phyloP scores from a whole-genome alignment of 1,140 invertebrate genomes.

The Psilanteris sp. region DNA sequence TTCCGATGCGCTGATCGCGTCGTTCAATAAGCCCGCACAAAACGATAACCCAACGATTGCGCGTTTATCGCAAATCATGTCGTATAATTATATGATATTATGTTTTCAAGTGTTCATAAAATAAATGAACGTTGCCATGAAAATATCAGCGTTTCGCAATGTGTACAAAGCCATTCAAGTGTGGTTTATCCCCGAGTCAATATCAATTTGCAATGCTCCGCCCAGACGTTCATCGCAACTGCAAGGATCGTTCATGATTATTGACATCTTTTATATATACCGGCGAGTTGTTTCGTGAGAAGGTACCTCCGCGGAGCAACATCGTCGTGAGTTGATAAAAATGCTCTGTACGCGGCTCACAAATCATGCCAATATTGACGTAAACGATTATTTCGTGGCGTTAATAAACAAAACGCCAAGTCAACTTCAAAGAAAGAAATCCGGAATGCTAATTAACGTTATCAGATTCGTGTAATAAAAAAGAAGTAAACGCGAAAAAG shows the following conservation, averaged over 20 bases:
- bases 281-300: conserved; percentile 21
- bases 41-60: conserved; percentile 34
- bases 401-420: conserved; percentile 30
- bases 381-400: conserved; percentile 2
- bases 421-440: too few relatives aligned
- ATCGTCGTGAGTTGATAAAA: conserved; percentile 1
- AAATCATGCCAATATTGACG: conserved; percentile 40
- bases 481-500: too few relatives aligned
- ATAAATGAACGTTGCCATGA: conserved; percentile 34
- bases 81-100: conserved; percentile 39
- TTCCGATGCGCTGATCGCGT: too few relatives aligned
- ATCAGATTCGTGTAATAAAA: too few relatives aligned
- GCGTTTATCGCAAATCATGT: conserved; percentile 37
- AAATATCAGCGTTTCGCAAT: conserved; percentile 29
- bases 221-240: conserved; percentile 53
- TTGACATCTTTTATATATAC: conserved; percentile 49
- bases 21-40: conserved; percentile 3
- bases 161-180: conserved; percentile 32
- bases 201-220: conserved; percentile 63
- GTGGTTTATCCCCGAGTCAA: conserved; percentile 53
- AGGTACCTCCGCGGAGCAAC: conserved; percentile 13
- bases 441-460: too few relatives aligned
- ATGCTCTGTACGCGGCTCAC: background rate
- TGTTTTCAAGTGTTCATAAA: conserved; percentile 43
- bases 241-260: conserved; percentile 59